Base-by-base conservation (phyloP, 2,797 vertebrate species). In the Rhynchonycteris naso region DNA sequence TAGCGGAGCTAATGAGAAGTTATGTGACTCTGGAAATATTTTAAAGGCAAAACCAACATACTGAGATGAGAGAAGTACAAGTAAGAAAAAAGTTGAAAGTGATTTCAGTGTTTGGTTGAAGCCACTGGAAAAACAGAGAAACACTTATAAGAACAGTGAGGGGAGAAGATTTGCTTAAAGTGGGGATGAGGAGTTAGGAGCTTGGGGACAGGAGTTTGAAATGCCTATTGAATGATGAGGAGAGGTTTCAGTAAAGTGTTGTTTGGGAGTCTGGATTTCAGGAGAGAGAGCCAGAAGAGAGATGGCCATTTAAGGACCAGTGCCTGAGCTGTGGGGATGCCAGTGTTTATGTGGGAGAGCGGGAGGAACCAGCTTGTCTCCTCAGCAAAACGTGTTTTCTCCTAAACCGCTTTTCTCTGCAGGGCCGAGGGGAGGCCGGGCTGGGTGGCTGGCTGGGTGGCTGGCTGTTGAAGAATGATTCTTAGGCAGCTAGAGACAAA, bases 101-200 rank as follows among this genome's bases (percentile, higher is more conserved):
- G 22, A 71, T 52, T 33, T 33, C 2, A 38, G 22, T 35, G 59
- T 95, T 68, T 86, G 30, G 4, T 9, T 80, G 50, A 47, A 72
- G 19, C 7, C 13, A 54, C n/a, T 18, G 71, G 54, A 71, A 81
- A 19, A 18, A 81, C 11, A n/a, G 7, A 69, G 22, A 1, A 43
- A 1, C 1, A 5, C 19, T 69, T 18, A 18, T 80, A 26, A 75
- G 19, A 1, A 2, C 2, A 7, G 52, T n/a, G 28, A 7, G n/a
- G 72, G 14, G 33, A 63, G n/a, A 68, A 61, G 30, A 47, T 71
- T 33, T 54, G 15, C 26, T 24, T 10, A 13, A 69, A 19, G 56
- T 6, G 2, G 0, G 1, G 30, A 18, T 75, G 26, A 7, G 13
- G 21, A 75, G 3, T 54, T 30, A 59, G 54, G 58, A 81, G 43